A percentile compares a stretch with the other conserved stretches of the same genome.
These are phyloP conservation scores for Sciurus carolinensis DNA, from an alignment of 2,797 vertebrate species.

Conservation along the genomic window DNA sequence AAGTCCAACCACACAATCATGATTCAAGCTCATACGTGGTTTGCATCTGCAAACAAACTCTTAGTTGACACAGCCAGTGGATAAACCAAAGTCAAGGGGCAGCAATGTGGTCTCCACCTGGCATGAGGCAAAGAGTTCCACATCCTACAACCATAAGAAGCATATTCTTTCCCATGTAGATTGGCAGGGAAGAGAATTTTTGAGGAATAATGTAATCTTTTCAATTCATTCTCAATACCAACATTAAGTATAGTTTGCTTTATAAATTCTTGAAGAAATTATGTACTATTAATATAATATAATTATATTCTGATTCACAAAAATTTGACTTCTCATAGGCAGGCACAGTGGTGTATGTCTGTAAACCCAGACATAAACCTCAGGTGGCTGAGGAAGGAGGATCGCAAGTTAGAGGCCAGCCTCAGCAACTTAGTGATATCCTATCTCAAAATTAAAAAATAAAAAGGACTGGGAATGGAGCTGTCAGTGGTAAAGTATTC, in stretches of 20 bases:
- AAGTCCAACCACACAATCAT: not conserved
- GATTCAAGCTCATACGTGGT: not conserved
- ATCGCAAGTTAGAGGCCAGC: no score
- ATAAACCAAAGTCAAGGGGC: not conserved
- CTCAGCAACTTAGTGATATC: no score
- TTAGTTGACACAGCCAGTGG: not conserved
- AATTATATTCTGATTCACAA: constrained; percentile 48
- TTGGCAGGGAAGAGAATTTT: not conserved
- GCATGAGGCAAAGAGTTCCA: not conserved
- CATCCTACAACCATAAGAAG: not conserved
- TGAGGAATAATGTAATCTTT: not conserved
- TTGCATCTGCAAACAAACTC: not conserved
- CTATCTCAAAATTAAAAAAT: no score
- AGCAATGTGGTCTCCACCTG: fast-evolving
- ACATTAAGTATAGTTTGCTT: not conserved
- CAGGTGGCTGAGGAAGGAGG: no score
- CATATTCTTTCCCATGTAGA: not conserved
- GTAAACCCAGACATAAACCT: no score
- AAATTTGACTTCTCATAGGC: not conserved
- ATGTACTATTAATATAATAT: not conserved
- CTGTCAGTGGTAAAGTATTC: no score
- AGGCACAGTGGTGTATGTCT: no score
- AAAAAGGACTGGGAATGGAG: no score
- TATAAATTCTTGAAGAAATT: constrained; percentile 23
- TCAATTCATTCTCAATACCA: not conserved